Percentiles rank a stretch among this genome's conserved stretches.
Evolutionary conservation across 2,797 vertebrate genomes (phyloP).

Genomic region (Ibycter americanus): DNA sequence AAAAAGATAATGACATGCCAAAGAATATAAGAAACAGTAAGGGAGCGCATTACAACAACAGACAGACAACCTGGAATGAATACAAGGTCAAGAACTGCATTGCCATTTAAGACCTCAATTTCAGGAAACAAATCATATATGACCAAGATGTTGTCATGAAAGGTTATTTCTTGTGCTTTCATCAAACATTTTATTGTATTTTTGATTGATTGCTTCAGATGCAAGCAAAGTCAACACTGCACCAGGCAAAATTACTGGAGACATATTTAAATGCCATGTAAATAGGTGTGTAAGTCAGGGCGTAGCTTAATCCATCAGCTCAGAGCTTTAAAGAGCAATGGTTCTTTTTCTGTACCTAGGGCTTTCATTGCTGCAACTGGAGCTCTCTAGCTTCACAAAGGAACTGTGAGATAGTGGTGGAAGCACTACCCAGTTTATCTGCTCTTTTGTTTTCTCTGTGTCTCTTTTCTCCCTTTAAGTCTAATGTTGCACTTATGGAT

Average conservation of each 20-base stretch:
- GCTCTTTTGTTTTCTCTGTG: neutral
- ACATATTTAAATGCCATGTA: neutral
- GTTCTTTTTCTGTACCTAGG: neutral
- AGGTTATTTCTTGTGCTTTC: conserved; percentile 45
- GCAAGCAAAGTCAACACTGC: neutral
- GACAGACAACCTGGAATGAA: neutral
- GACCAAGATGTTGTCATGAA: conserved; percentile 29
- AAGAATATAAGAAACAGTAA: neutral
- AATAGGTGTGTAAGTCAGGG: neutral
- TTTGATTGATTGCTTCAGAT: conserved; percentile 45
- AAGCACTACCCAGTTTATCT: neutral
- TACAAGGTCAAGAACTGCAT: conserved; percentile 44
- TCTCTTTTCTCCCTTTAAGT: neutral
- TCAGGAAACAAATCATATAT: conserved; percentile 57
- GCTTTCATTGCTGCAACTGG: neutral
- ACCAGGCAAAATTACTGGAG: neutral
- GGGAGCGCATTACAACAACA: conserved; percentile 15
- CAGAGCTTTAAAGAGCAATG: neutral
- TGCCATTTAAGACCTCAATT: conserved; percentile 45
- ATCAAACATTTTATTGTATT: conserved; percentile 31
- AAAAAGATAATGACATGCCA: conserved; percentile 17
- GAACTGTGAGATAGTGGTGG: neutral
- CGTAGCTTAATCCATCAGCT: neutral
- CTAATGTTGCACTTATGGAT: neutral
- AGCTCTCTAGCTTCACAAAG: neutral